Base-by-base conservation (phyloP, 2,797 vertebrate species). In the Meda fulgida region DNA sequence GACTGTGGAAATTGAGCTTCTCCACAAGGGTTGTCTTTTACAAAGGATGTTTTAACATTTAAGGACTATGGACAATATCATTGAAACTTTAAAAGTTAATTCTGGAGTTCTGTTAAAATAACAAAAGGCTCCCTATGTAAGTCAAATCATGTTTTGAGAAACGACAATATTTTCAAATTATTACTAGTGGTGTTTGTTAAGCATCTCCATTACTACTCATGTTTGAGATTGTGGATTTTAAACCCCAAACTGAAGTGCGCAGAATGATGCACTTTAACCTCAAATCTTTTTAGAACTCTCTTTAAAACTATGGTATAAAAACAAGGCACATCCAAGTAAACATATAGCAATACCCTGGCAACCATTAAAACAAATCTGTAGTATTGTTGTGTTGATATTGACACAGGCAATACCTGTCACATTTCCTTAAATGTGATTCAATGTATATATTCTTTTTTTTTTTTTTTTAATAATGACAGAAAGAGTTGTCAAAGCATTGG, bases 11-110 rank as follows among this genome's bases (percentile, higher is more conserved):
- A 80, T 51, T 11, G 71, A 84, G 88, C 88, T 84, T 87, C 69
- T 76, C 48, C 67, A 86, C 87, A 91, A 90, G 89, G 89, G 55
- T 51, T 66, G 29, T 70, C 65, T 84, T 43, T 46, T 48, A 80
- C 38, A 65, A 85, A 87, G 71, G 65, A 31, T 71, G n/a, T 83
- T 86, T 82, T 85, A 14, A 76, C 58, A 81, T 34, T 11, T 71
- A 63, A 34, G 77, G 13, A 40, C 16, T 18, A 69, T 78, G 19
- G 26, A 48, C n/a, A 66, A n/a, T 34, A 10, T 63, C 65, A 66
- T 53, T 63, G 55, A 65, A 69, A 51, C 34, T 29, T 84, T 73
- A 31, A 78, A 73, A 40, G 38, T 48, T 63, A 26, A 26, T 46
- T 63, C 29, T 66, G n/a, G 40, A 65, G 46, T 5, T 77, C 46